phyloP scores from a whole-genome alignment of 2,113 vertebrate genomes.

The Ictidomys tridecemlineatus region DNA sequence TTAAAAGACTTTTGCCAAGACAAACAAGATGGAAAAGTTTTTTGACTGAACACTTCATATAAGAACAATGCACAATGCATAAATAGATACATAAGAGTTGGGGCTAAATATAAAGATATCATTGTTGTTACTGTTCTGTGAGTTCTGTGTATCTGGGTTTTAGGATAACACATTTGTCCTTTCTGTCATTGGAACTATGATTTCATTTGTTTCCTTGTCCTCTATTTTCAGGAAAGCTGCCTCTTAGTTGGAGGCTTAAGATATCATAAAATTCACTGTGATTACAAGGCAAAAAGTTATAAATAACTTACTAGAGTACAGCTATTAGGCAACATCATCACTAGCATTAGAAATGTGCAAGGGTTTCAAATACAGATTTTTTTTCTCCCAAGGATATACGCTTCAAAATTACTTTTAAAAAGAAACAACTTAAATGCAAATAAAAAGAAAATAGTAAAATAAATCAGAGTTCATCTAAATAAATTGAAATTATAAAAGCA shows the following conservation, averaged over 20 bases:
- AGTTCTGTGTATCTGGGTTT: constrained; percentile 38
- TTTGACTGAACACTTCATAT: constrained; percentile 60
- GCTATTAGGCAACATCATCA: background rate
- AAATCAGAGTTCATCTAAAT: constrained; percentile 4
- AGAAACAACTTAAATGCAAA: constrained; percentile 43
- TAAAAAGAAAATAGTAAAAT: constrained; percentile 3
- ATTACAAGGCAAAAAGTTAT: constrained; percentile 40
- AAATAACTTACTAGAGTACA: constrained; percentile 10
- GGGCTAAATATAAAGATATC: constrained; percentile 42
- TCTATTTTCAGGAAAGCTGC: background rate
- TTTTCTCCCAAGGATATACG: background rate
- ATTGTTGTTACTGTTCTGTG: background rate
- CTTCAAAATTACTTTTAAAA: constrained; percentile 46
- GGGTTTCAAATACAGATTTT: constrained; percentile 46
- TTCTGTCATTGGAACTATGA: constrained; percentile 66
- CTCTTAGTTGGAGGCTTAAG: constrained; percentile 26
- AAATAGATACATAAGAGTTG: constrained; percentile 56
- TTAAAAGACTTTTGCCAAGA: constrained; percentile 50
- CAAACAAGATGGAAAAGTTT: constrained; percentile 60
- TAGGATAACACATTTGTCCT: constrained; percentile 41
- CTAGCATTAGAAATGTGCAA: background rate
- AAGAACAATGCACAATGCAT: constrained; percentile 66
- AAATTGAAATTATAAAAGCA: constrained; percentile 32
- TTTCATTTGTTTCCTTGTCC: constrained; percentile 66
- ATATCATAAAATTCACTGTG: background rate